Base-by-base conservation (phyloP, 2,797 vertebrate genomes). In the Sebastes diploproa region DNA sequence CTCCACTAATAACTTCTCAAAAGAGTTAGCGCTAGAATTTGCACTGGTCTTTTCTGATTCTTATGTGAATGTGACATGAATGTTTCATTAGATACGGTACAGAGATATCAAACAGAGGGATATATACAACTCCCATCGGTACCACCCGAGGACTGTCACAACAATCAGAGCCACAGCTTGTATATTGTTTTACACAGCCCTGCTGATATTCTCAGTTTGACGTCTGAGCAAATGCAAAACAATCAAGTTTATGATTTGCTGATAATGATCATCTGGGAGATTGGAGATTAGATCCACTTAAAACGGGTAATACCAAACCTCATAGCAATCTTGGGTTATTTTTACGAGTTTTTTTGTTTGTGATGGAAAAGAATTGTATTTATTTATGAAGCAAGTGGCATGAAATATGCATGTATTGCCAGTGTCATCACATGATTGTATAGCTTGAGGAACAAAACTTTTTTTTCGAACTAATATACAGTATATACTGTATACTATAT, bases 1-100 rank as follows among this genome's bases (percentile, higher is more conserved):
- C 78, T 84, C 66, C 60, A 13, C 82, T 91, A 86, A 90, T 91
- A 87, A 89, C 80, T 77, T 86, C 69, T 83, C 72, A 64, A 61
- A 81, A 85, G 83, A 77, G 76, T 78, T 75, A 23, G 75, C 13
- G n/a, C 84, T 55, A 72, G 27, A 77, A 76, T 83, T 88, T 84
- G 46, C 50, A 56, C 70, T 22, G 23, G 78, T 75, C 77, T 83
- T 85, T 75, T 86, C 50, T 30, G 50, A 80, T 79, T 80, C 64
- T 62, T 68, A 52, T 86, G 65, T 66, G 84, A 83, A 82, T 85
- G 78, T 81, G 81, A 78, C 74, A 81, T 86, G 61, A 91, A 89
- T 93, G 29, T 87, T 88, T 89, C 64, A 91, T 88, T 66, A 83
- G 82, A 82, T 72, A n/a, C 29, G 52, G 61, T 52, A 77, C 29